Percentiles rank a stretch among this genome's conserved stretches.
These are phyloP conservation scores for Pristiophorus japonicus DNA, from an alignment of 2,113 vertebrate genomes.

Conservation along the genomic window DNA sequence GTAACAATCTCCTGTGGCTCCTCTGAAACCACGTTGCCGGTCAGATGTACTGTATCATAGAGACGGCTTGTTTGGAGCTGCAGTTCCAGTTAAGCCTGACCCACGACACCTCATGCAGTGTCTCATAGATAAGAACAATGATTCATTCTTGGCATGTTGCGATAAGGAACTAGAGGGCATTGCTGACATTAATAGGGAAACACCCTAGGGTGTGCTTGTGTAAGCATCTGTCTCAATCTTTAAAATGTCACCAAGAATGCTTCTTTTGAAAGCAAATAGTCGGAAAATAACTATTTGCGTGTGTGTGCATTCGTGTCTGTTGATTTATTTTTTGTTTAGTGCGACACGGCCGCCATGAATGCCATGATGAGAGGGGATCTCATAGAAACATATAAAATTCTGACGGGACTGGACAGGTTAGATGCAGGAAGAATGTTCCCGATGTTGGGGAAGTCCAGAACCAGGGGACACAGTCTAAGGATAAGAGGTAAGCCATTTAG, in stretches of 20 bases:
- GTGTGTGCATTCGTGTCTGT: background rate
- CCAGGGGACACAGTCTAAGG: too few relatives aligned
- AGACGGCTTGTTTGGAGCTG: background rate
- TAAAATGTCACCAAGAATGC: background rate
- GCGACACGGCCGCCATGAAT: background rate
- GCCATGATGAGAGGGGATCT: too few relatives aligned
- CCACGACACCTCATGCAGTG: background rate
- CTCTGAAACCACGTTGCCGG: background rate
- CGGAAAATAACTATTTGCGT: too few relatives aligned
- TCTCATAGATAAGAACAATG: background rate
- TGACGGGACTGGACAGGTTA: too few relatives aligned
- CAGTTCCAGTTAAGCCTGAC: background rate
- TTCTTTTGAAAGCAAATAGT: background rate
- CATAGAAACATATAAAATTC: too few relatives aligned
- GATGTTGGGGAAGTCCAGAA: too few relatives aligned
- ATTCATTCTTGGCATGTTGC: background rate
- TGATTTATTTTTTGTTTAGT: background rate
- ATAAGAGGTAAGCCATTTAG: too few relatives aligned
- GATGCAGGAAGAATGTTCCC: too few relatives aligned
- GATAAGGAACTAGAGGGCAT: background rate
- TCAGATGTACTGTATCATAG: background rate
- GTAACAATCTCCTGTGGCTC: background rate
- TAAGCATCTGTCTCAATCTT: background rate
- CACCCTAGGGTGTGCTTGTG: background rate
- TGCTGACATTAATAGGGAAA: background rate